A percentile compares a stretch with the other conserved stretches of the same genome.
These are phyloP conservation scores for Agelas oroides DNA, from an alignment of 37 sponge, comb jelly and placozoan species.

Conservation along the genomic window DNA sequence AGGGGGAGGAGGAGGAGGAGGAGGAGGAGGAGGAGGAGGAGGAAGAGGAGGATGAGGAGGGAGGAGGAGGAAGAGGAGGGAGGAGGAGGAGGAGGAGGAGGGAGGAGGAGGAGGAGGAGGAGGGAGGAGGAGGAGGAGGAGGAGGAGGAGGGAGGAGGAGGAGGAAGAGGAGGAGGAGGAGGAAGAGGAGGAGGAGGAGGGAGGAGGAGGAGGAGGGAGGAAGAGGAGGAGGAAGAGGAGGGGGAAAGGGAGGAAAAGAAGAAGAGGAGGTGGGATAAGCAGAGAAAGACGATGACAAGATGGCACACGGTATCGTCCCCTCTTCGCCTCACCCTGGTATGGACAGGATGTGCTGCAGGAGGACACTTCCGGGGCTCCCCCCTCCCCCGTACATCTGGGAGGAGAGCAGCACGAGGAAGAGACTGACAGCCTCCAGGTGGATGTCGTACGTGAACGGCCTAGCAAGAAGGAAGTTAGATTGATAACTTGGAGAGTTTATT, in stretches of 20 bases:
- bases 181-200: not conserved
- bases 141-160: not conserved
- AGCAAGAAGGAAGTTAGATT: not conserved
- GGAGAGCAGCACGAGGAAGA: constrained; percentile 73
- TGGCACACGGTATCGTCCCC: too few species aligned
- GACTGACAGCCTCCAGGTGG: constrained; percentile 65
- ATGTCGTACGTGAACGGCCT: constrained; percentile 82
- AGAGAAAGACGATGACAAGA: constrained; percentile 4
- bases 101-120: not conserved
- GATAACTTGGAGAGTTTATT: too few species aligned
- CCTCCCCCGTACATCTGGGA: constrained; percentile 61
- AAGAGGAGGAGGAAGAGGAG: not conserved
- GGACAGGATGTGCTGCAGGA: constrained; percentile 62
- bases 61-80: not conserved
- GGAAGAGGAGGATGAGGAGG: too few species aligned
- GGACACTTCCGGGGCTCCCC: constrained; percentile 24
- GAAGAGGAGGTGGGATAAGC: too few species aligned
- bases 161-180: not conserved
- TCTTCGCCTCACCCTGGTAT: constrained; percentile 6
- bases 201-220: not conserved
- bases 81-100: not conserved
- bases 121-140: constrained; percentile 19
- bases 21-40: too few species aligned
- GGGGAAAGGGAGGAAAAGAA: not conserved
- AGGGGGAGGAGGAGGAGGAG: not conserved